Conservation (phyloP, 2,888 invertebrate genomes). For the Xestia xanthographa region DNA sequence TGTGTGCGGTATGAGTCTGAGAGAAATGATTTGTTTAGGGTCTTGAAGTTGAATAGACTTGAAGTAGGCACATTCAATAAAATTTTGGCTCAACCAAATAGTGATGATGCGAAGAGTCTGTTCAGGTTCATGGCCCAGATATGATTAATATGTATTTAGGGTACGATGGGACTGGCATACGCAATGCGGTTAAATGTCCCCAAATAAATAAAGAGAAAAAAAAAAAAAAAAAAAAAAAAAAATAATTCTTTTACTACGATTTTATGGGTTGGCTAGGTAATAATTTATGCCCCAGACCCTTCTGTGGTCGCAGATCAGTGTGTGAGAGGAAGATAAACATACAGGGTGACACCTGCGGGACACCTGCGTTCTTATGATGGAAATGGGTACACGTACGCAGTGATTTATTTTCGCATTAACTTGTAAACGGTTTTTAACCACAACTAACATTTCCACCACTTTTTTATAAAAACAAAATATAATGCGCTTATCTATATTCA, state of each 20-base stretch:
- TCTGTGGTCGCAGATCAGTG: constrained; percentile 32
- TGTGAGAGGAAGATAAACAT: constrained; percentile 34
- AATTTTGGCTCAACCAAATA: no score
- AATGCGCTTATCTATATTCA: background rate
- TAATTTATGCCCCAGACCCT: constrained; percentile 53
- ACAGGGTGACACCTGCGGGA: constrained; percentile 23
- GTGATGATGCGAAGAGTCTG: no score
- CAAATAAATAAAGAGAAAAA: no score
- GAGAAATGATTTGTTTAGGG: no score
- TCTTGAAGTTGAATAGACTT: no score
- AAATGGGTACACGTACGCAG: constrained; percentile 9
- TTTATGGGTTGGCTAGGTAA: constrained; percentile 54
- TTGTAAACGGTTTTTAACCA: background rate
- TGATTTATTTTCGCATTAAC: background rate
- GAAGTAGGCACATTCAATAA: no score
- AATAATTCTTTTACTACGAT: constrained; percentile 59
- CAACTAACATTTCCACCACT: background rate
- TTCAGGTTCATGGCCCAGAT: no score
- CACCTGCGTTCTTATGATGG: constrained; percentile 15
- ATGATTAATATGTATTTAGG: no score
- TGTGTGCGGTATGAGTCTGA: no score
- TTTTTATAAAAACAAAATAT: background rate
- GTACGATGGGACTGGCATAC: no score
- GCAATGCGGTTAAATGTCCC: no score
- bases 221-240: no score